Conservation (phyloP, 2,113 vertebrate genomes). For the Sula dactylatra region DNA sequence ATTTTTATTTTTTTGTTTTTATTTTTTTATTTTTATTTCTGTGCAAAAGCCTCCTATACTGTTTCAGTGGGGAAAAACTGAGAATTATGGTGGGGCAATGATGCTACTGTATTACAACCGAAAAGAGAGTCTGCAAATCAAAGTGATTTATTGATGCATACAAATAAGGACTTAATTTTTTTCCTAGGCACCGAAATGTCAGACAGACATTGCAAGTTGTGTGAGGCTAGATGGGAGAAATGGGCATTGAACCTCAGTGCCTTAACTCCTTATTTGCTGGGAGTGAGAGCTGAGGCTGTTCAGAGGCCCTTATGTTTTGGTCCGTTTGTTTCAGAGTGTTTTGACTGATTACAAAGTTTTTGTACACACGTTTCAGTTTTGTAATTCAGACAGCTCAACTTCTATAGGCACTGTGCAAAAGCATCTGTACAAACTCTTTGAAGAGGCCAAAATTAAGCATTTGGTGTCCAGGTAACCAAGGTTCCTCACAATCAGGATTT, state of each 20-base stretch:
- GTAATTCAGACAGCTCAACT: background rate
- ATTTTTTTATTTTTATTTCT: background rate
- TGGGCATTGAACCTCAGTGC: background rate
- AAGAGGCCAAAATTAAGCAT: background rate
- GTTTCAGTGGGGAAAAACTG: background rate
- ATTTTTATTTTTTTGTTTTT: background rate
- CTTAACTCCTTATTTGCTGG: background rate
- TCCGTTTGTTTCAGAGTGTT: background rate
- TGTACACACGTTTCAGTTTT: background rate
- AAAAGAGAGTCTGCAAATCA: background rate
- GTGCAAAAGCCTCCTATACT: background rate
- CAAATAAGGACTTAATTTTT: background rate
- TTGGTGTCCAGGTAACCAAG: background rate
- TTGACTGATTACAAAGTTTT: background rate
- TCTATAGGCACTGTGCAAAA: background rate
- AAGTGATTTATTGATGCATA: background rate
- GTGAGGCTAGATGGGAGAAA: background rate
- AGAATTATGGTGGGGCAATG: background rate
- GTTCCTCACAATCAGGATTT: background rate
- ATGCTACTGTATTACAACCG: background rate
- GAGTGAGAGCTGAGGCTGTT: background rate
- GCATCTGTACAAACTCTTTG: background rate
- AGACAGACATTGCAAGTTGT: background rate
- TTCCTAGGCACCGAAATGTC: background rate
- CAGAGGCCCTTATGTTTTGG: background rate